Percentiles rank a stretch among this genome's conserved stretches.
Conservation (phyloP, 2,797 vertebrate genomes). For the Mycteria americana region DNA sequence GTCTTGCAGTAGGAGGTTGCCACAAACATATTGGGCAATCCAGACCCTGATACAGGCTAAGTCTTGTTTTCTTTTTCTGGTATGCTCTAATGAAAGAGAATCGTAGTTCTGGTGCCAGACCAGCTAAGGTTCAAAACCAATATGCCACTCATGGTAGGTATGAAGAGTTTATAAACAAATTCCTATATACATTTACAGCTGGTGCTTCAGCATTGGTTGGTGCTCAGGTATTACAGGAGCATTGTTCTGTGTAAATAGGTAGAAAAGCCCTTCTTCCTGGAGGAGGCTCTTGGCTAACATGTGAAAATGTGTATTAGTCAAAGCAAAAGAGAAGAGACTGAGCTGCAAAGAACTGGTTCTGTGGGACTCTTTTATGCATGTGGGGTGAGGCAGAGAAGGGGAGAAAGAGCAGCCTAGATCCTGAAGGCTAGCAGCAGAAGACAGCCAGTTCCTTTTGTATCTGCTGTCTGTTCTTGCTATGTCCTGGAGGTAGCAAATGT, state of each 20-base stretch:
- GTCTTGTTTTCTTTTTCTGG: not conserved
- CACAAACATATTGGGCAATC: not conserved
- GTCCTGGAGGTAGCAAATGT: not conserved
- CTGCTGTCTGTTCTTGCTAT: not conserved
- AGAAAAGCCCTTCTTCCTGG: not conserved
- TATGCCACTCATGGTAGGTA: not conserved
- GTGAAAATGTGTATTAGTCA: not conserved
- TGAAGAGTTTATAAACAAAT: not conserved
- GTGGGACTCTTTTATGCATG: rapidly evolving
- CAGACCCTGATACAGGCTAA: not conserved
- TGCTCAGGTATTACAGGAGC: not conserved
- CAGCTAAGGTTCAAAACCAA: not conserved
- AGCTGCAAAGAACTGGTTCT: not conserved
- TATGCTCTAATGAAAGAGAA: not conserved
- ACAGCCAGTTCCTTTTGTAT: not conserved
- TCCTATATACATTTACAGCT: not conserved
- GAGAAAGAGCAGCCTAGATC: not conserved
- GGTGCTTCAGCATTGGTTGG: not conserved
- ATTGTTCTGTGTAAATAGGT: not conserved
- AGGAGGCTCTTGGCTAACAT: not conserved
- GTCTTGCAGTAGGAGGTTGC: not conserved
- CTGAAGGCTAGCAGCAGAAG: not conserved
- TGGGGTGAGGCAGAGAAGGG: not conserved
- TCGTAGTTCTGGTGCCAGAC: not conserved
- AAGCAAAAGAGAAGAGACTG: not conserved